Evolutionary conservation across 2,797 vertebrate species (phyloP).

Genomic region (Cyprinella venusta): DNA sequence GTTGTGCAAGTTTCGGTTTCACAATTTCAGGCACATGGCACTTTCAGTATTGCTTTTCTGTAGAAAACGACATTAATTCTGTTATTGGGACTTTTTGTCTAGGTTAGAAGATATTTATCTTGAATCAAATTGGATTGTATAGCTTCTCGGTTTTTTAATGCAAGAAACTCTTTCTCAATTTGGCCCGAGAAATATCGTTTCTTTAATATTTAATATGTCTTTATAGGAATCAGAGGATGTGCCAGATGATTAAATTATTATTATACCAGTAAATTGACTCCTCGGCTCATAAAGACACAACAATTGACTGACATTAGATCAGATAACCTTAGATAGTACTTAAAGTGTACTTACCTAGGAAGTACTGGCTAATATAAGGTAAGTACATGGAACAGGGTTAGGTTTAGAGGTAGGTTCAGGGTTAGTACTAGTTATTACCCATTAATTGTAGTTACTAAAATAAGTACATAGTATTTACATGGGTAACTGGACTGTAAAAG

Average conservation of each 20-base stretch:
- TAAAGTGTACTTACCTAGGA: no score
- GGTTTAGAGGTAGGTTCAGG: no score
- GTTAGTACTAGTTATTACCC: no score
- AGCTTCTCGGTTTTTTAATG: background rate
- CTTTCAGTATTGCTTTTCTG: constrained; percentile 3
- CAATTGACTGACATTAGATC: constrained; percentile 44
- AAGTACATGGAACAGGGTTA: no score
- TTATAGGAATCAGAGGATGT: background rate
- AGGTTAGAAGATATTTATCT: background rate
- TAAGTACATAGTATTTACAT: no score
- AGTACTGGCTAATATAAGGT: no score
- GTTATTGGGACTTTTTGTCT: background rate
- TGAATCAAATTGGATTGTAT: background rate
- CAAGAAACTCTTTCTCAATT: background rate
- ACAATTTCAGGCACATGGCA: background rate
- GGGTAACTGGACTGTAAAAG: no score
- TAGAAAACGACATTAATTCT: constrained; percentile 12
- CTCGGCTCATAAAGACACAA: constrained; percentile 20
- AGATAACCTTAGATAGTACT: constrained; percentile 38
- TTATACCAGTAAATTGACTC: background rate
- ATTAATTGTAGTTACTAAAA: no score
- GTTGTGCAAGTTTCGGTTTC: constrained; percentile 22
- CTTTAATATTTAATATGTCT: constrained; percentile 4
- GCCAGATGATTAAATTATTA: background rate
- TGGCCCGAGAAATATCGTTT: background rate